Conservation (phyloP, 2,888 invertebrate genomes). For the Chrysomela aeneicollis region DNA sequence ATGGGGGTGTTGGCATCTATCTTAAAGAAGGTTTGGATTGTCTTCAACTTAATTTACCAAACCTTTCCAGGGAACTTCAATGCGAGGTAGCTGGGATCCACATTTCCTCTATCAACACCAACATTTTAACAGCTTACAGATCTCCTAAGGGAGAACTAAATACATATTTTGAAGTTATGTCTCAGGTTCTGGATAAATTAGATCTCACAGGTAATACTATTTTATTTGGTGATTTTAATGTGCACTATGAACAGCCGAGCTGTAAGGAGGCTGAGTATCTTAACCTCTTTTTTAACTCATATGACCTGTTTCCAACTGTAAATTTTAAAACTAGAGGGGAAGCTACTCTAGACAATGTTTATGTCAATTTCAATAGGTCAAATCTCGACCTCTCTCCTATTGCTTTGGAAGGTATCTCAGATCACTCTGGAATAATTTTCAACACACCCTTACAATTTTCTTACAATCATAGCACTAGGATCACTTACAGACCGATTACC, state of each 20-base stretch:
- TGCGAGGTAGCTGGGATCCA: conserved; percentile 14
- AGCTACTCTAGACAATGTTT: conserved; percentile 20
- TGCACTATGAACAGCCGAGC: conserved; percentile 11
- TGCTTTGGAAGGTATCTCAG: conserved; percentile 14
- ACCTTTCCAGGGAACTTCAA: conserved; percentile 13
- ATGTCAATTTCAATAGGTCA: conserved; percentile 17
- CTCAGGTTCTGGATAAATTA: conserved; percentile 8
- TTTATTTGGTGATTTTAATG: conserved; percentile 9
- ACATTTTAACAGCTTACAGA: conserved; percentile 14
- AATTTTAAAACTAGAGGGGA: conserved; percentile 18
- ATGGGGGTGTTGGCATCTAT: conserved; percentile 13
- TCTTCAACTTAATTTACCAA: neutral
- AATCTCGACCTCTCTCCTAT: conserved; percentile 12
- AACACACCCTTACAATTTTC: too few species aligned
- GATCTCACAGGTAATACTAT: conserved; percentile 11
- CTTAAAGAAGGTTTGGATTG: conserved; percentile 5
- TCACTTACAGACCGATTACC: too few species aligned
- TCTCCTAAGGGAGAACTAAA: neutral
- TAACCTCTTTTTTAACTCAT: too few species aligned
- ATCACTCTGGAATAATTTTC: conserved; percentile 2
- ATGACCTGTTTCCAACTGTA: too few species aligned
- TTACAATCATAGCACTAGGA: too few species aligned
- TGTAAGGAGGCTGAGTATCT: too few species aligned
- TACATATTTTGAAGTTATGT: too few species aligned
- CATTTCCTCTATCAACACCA: conserved; percentile 12